Base-by-base conservation (phyloP, 2,113 vertebrate genomes). In the Podilymbus podiceps region DNA sequence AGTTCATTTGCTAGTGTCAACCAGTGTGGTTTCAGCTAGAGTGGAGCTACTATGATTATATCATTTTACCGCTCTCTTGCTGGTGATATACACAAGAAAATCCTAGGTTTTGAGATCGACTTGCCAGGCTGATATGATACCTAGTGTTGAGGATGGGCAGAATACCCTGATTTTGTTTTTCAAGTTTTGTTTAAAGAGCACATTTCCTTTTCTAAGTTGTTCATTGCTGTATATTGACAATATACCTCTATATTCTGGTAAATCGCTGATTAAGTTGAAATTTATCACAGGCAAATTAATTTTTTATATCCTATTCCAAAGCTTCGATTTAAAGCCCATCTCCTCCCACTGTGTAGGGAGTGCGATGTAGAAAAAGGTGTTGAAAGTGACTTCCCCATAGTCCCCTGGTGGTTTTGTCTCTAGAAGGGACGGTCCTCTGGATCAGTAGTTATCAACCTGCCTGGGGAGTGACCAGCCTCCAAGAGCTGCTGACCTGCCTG, bases 151-250 rank as follows among this genome's bases (percentile, higher is more conserved):
- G 27, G 14, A 8, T 76, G 31, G 15, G 28, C 10, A 76, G 56
- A 85, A 55, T 42, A 18, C 2, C 2, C 15, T 4, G 1, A 5
- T 73, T 82, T 74, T 58, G 9, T 30, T 85, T 71, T 67, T 22
- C 0, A 2, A 42, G 14, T 75, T 53, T 71, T 1, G 2, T 60
- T 68, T 78, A n/a, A 62, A 38, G 2, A 2, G 6, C 11, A 21
- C 0, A 3, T 49, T 27, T 86, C 2, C 53, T 69, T 52, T 24
- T 23, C 25, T 40, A 46, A 75, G 50, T 46, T n/a, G 10, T 33
- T 52, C 63, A 10, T 52, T 79, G 24, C 13, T 50, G 17, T 2
- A 33, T 84, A 24, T n/a, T 59, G 33, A 66, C 11, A 63, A 25
- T 8, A 50, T 23, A 30, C 6, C 8, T 76, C 28, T 50, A 5